Conservation (phyloP, 2,797 vertebrate species). For the Enteromius afrohamiltoni region DNA sequence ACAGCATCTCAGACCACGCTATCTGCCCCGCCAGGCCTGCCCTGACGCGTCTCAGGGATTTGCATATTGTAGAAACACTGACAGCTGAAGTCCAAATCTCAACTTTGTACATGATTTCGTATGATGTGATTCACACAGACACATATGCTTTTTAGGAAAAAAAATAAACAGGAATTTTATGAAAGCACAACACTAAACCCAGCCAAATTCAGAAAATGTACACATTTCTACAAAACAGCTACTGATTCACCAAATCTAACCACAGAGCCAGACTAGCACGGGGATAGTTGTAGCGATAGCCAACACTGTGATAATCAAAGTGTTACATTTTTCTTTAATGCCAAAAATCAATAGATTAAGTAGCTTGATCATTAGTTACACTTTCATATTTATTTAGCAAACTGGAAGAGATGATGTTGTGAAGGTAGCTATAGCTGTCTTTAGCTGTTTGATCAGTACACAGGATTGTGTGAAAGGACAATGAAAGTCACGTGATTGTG, state of each 20-base stretch:
- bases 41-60: not conserved
- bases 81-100: not conserved
- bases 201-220: not conserved
- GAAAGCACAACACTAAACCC: no score
- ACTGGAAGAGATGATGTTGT: no score
- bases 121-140: not conserved
- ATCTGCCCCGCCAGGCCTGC: slow-evolving; percentile 49
- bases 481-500: not conserved
- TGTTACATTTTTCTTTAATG: no score
- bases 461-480: slow-evolving; percentile 16
- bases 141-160: not conserved
- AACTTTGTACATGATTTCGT: not conserved
- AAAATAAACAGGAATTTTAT: not conserved
- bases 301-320: no score
- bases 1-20: slow-evolving; percentile 44
- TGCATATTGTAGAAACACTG: slow-evolving; percentile 32
- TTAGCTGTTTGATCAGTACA: not conserved
- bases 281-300: no score
- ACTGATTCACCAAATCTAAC: not conserved
- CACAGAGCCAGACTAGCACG: no score
- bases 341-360: no score
- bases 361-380: no score
- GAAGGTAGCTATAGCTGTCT: no score
- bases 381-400: no score
- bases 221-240: not conserved